phyloP scores from a whole-genome alignment of 2,113 vertebrate genomes.

The Nymphicus hollandicus region DNA sequence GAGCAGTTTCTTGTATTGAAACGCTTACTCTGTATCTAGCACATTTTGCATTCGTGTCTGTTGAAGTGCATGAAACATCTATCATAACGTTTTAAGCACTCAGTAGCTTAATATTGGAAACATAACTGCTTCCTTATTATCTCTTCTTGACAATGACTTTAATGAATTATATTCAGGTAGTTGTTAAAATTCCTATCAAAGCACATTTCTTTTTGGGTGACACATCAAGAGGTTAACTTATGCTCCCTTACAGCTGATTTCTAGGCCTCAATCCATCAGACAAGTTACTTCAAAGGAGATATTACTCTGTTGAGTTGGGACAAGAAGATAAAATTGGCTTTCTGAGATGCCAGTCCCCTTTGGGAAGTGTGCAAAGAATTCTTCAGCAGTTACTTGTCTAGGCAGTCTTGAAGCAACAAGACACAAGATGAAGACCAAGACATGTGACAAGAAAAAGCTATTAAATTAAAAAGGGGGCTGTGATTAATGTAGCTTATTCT shows the following conservation, averaged over 20 bases:
- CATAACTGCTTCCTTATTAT: conserved; percentile 48
- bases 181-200: conserved; percentile 36
- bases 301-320: conserved; percentile 18
- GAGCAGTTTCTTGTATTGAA: conserved; percentile 42
- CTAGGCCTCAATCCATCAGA: conserved; percentile 36
- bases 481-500: neutral
- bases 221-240: conserved; percentile 30
- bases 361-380: conserved; percentile 3
- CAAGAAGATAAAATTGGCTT: conserved; percentile 17
- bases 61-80: conserved; percentile 60
- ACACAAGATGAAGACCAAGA: conserved; percentile 9
- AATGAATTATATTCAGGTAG: conserved; percentile 40
- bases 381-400: conserved; percentile 10
- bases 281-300: conserved; percentile 24
- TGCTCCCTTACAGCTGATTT: conserved; percentile 46
- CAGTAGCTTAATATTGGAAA: conserved; percentile 34
- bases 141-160: conserved; percentile 3
- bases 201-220: neutral
- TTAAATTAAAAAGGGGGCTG: neutral
- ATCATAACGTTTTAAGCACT: conserved; percentile 47
- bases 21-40: neutral
- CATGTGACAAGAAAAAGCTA: neutral
- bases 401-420: conserved; percentile 30
- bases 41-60: conserved; percentile 39
- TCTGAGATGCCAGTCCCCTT: conserved; percentile 21